phyloP scores from a whole-genome alignment of 2,888 invertebrate genomes.

The Drosophila mercatorum region DNA sequence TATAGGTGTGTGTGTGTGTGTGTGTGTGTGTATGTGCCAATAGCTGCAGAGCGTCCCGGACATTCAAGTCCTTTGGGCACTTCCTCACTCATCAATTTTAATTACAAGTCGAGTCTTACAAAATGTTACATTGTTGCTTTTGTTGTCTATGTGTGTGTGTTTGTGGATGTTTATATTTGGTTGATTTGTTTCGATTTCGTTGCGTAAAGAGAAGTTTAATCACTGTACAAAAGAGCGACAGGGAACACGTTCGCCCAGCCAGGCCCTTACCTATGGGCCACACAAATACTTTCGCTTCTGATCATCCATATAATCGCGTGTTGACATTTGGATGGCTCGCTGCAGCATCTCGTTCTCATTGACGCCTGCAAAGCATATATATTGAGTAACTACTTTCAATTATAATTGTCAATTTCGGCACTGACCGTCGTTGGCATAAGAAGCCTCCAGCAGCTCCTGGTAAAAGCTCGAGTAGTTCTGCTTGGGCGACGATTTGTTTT shows the following conservation, averaged over 20 bases:
- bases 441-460: slow-evolving; percentile 84
- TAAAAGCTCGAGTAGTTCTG: slow-evolving; percentile 82
- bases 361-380: slow-evolving; percentile 43
- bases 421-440: slow-evolving; percentile 83
- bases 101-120: slow-evolving; percentile 46
- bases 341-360: slow-evolving; percentile 84
- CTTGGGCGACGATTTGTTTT: slow-evolving; percentile 49
- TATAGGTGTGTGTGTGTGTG: slow-evolving; percentile 4
- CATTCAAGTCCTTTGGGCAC: slow-evolving; percentile 15
- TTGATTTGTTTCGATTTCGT: slow-evolving; percentile 58
- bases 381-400: not conserved
- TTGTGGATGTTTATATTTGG: slow-evolving; percentile 31
- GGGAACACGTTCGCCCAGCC: not conserved
- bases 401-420: not conserved
- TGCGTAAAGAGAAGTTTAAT: slow-evolving; percentile 62
- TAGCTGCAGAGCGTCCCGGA: slow-evolving; percentile 9
- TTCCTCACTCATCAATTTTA: slow-evolving; percentile 62
- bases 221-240: slow-evolving; percentile 64
- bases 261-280: slow-evolving; percentile 68
- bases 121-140: slow-evolving; percentile 22
- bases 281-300: slow-evolving; percentile 83
- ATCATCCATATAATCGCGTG: slow-evolving; percentile 84
- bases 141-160: slow-evolving; percentile 3
- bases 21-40: slow-evolving; percentile 9
- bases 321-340: slow-evolving; percentile 84